Percentiles rank a stretch among this genome's conserved stretches.
Conservation (phyloP, 2,888 invertebrate species). For the Podabrus alpinus region DNA sequence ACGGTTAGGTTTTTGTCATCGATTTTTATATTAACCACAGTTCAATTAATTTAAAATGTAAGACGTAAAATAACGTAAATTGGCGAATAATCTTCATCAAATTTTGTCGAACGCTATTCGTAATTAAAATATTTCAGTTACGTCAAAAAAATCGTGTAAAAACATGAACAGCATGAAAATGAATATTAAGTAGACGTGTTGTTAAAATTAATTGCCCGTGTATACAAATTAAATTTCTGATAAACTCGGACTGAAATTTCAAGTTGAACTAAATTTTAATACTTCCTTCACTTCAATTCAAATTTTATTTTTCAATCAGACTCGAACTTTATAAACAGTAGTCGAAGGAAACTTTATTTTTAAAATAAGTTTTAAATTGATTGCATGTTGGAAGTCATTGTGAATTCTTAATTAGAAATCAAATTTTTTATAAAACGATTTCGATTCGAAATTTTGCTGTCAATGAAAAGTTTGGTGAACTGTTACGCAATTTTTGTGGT, state of each 20-base stretch:
- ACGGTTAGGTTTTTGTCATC: neutral
- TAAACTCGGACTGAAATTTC: neutral
- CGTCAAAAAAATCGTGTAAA: neutral
- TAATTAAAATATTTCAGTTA: neutral
- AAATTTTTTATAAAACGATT: neutral
- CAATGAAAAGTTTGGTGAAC: neutral
- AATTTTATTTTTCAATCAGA: neutral
- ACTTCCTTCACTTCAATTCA: neutral
- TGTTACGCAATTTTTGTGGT: neutral
- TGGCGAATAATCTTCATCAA: neutral
- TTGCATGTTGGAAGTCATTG: neutral
- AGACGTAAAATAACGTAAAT: neutral
- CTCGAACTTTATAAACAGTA: neutral
- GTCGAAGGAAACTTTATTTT: neutral
- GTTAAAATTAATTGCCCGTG: neutral
- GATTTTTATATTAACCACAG: neutral
- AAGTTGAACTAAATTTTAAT: neutral
- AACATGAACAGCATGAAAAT: neutral
- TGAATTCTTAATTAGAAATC: neutral
- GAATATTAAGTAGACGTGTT: neutral
- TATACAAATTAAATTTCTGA: neutral
- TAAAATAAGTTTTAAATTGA: neutral
- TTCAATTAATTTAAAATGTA: neutral
- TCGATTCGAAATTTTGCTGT: neutral
- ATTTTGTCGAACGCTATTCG: neutral